Base-by-base conservation (phyloP, 2,113 vertebrate species). In the Clarias batrachus region DNA sequence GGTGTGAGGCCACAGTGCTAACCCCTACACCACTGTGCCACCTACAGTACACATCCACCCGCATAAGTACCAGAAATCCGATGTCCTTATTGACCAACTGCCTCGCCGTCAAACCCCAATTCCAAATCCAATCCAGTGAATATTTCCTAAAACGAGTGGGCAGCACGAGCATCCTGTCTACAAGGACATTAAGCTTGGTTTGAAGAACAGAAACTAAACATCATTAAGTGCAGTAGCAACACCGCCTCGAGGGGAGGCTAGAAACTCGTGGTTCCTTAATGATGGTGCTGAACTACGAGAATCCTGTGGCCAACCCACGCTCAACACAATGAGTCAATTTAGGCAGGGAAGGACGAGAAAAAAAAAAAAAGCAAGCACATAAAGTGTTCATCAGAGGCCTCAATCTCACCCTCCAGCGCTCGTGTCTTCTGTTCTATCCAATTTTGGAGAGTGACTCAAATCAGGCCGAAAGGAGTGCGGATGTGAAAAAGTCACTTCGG, bases 201-300 rank as follows among this genome's bases (percentile, higher is more conserved):
- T 85, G 66, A 84, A 80, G 87, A 63, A 80, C 54, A 85, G 52
- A 12, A 56, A 78, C 78, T 88, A 56, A 33, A 25, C 77, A 88
- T 82, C 87, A 85, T 88, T 88, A 88, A 88, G 68, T 85, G 87
- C 41, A 65, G 41, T 59, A 66, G 77, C 76, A 81, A 62, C 33
- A 87, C 54, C 62, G 48, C 86, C 87, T 63, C 2, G 65, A 84
- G 82, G 76, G 77, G 19, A 81, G 21, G 77, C 68, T 62, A 74
- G 56, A 77, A 88, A 77, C 79, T 77, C 37, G 19, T n/a, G 56
- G 54, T 57, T n/a, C 41, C 82, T 85, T 88, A 88, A 85, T 88
- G 87, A 88, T 76, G 59, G 77, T 76, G 86, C 71, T 23, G 60
- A 84, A 87, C 52, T 60, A 62, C 5, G 16, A 52, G 56, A 85